Percentiles rank a stretch among this genome's conserved stretches.
These are phyloP conservation scores for Portunus trituberculatus DNA, from an alignment of 1,140 invertebrate species.

Conservation along the genomic window DNA sequence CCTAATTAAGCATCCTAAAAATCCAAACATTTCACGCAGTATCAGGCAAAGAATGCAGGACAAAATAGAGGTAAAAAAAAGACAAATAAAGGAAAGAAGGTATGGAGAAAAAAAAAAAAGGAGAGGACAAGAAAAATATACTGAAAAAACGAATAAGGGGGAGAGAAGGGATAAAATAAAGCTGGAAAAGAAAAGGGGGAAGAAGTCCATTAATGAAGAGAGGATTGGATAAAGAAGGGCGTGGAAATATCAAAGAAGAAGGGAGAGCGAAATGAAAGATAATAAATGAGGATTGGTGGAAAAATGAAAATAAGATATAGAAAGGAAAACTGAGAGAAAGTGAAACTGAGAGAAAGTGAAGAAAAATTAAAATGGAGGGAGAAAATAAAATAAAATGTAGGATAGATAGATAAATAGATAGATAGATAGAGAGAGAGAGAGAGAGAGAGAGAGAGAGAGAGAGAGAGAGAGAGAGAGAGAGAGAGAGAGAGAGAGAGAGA, in stretches of 20 bases:
- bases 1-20: background rate
- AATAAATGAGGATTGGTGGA: background rate
- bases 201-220: background rate
- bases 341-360: background rate
- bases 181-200: background rate
- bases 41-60: background rate
- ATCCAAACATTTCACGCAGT: no score
- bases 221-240: background rate
- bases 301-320: background rate
- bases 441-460: no score
- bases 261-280: background rate
- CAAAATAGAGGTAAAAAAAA: background rate
- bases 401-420: no score
- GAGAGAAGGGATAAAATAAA: background rate
- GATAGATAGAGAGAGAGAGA: conserved; percentile 16
- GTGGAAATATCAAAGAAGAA: background rate
- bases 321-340: background rate
- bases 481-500: no score
- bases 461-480: no score
- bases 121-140: background rate
- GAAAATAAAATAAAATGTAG: background rate
- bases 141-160: background rate
- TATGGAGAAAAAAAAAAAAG: background rate
- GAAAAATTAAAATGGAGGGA: background rate
- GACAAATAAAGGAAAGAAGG: background rate